Evolutionary conservation across 2,888 invertebrate species (phyloP).

Genomic region (Aspidiotus rigidus): DNA sequence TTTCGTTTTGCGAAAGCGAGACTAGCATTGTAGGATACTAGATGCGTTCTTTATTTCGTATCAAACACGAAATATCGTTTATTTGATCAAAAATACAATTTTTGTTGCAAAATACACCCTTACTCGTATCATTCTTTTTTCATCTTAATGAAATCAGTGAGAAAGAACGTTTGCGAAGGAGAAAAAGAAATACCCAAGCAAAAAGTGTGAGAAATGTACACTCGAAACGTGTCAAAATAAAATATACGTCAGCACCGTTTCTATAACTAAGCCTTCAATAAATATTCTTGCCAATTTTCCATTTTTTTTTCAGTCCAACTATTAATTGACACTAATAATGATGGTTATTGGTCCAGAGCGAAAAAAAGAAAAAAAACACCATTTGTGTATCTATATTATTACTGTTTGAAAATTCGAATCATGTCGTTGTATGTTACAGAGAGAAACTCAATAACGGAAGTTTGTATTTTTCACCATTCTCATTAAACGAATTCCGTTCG

Average conservation of each 20-base stretch:
- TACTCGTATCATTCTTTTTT: neutral
- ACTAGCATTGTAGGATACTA: neutral
- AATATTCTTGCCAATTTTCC: no score
- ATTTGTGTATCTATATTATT: slow-evolving; percentile 4
- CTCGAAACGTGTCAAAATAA: no score
- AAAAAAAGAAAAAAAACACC: no score
- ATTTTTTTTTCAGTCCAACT: no score
- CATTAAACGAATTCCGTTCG: slow-evolving; percentile 42
- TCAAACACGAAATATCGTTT: no score
- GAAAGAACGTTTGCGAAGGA: neutral
- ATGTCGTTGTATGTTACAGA: slow-evolving; percentile 37
- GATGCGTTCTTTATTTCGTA: no score
- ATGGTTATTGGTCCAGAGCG: neutral
- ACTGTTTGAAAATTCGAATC: slow-evolving; percentile 16
- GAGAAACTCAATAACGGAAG: slow-evolving; percentile 43
- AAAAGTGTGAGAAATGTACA: neutral
- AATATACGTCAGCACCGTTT: no score
- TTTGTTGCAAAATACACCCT: neutral
- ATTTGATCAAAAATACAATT: neutral
- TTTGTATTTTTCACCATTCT: slow-evolving; percentile 45
- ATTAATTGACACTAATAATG: no score
- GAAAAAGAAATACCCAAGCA: neutral
- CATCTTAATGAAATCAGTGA: neutral
- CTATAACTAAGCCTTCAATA: no score
- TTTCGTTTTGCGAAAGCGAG: neutral